phyloP scores from a whole-genome alignment of 2,888 invertebrate species.

The Psococerastis gibbosa region DNA sequence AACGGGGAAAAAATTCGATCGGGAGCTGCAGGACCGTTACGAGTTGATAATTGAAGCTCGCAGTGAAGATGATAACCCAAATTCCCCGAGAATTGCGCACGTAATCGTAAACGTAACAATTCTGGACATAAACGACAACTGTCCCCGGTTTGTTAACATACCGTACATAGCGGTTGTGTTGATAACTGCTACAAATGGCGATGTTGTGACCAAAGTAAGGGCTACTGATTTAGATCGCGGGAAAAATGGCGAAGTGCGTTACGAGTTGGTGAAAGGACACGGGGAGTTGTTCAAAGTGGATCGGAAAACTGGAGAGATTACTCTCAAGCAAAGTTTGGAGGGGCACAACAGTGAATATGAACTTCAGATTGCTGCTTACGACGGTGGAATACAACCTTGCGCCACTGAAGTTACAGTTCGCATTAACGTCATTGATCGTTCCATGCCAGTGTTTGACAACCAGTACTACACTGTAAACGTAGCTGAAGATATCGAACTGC shows the following conservation, averaged over 20 bases:
- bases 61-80: slow-evolving; percentile 25
- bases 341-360: slow-evolving; percentile 63
- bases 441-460: slow-evolving; percentile 84
- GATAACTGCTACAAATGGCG: slow-evolving; percentile 65
- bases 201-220: slow-evolving; percentile 63
- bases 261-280: slow-evolving; percentile 76
- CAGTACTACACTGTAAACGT: slow-evolving; percentile 66
- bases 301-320: slow-evolving; percentile 66
- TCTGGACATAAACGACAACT: slow-evolving; percentile 86
- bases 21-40: slow-evolving; percentile 65
- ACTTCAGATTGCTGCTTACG: slow-evolving; percentile 63
- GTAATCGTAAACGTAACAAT: slow-evolving; percentile 68
- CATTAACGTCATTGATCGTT: slow-evolving; percentile 67
- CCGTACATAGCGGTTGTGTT: slow-evolving; percentile 87
- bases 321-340: slow-evolving; percentile 61
- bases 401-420: slow-evolving; percentile 52
- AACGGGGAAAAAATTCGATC: slow-evolving; percentile 65
- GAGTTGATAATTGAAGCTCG: slow-evolving; percentile 55
- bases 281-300: slow-evolving; percentile 84
- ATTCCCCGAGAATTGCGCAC: slow-evolving; percentile 52
- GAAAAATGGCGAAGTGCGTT: slow-evolving; percentile 79
- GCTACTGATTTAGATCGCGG: slow-evolving; percentile 79
- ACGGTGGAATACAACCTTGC: slow-evolving; percentile 61
- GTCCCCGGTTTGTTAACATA: slow-evolving; percentile 79
- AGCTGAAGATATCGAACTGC: slow-evolving; percentile 63